Evolutionary conservation across 2,113 vertebrate genomes (phyloP).

Genomic region (Esox niger): DNA sequence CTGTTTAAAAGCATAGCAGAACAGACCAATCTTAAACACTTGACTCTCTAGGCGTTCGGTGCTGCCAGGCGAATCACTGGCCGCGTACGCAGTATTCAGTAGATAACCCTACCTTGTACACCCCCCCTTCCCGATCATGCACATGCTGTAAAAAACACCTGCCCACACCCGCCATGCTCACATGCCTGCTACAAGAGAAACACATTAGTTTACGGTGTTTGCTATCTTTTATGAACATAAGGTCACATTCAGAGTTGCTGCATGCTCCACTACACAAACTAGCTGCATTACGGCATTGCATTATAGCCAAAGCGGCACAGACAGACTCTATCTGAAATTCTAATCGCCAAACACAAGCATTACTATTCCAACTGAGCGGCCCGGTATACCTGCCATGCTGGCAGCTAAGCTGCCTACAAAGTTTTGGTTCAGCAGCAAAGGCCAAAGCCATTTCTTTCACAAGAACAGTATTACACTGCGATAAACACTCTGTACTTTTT

Average conservation of each 20-base stretch:
- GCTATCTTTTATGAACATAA: slow-evolving; percentile 39
- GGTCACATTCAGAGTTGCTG: slow-evolving; percentile 59
- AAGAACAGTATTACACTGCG: slow-evolving; percentile 52
- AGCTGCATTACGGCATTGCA: slow-evolving; percentile 55
- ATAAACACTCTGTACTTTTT: slow-evolving; percentile 45
- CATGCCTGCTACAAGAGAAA: neutral
- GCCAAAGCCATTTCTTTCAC: slow-evolving; percentile 42
- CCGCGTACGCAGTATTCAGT: no score
- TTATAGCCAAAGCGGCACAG: slow-evolving; percentile 27
- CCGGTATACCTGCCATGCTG: slow-evolving; percentile 30
- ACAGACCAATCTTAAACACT: slow-evolving; percentile 1
- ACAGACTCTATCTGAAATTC: slow-evolving; percentile 61
- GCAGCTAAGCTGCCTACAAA: slow-evolving; percentile 51
- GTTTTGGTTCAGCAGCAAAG: slow-evolving; percentile 58
- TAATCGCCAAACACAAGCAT: slow-evolving; percentile 59
- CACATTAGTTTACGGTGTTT: slow-evolving; percentile 7
- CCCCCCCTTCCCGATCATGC: no score
- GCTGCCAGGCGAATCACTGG: no score
- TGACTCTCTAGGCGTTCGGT: slow-evolving; percentile 15
- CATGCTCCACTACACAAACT: slow-evolving; percentile 46
- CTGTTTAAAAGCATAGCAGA: neutral
- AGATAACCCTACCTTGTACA: neutral
- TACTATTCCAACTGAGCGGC: slow-evolving; percentile 50
- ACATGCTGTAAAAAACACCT: slow-evolving; percentile 21
- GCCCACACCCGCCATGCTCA: neutral